Percentiles rank a stretch among this genome's conserved stretches.
These are phyloP conservation scores for Leptinotarsa tumamoca DNA, from an alignment of 2,888 invertebrate species.

Conservation along the genomic window DNA sequence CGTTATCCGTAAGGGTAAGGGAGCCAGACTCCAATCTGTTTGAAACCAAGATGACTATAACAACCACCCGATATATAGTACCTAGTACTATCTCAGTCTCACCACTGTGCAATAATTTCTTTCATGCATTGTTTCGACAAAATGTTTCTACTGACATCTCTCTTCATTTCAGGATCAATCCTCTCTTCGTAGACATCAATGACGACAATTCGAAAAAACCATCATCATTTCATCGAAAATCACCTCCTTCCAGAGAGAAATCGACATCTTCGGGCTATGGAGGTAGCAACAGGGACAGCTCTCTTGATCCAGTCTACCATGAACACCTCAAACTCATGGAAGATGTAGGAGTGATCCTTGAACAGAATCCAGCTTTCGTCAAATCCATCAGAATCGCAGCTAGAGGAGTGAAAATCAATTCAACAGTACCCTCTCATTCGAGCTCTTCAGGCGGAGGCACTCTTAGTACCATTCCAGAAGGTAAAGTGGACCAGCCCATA, in stretches of 20 bases:
- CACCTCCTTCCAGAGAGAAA: slow-evolving; percentile 48
- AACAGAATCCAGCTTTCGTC: slow-evolving; percentile 64
- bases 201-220: slow-evolving; percentile 27
- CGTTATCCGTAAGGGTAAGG: no score
- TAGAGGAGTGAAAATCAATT: slow-evolving; percentile 53
- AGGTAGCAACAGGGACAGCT: slow-evolving; percentile 59
- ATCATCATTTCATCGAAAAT: slow-evolving; percentile 35
- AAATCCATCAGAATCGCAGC: slow-evolving; percentile 59
- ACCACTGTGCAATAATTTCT: no score
- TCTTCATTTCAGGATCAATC: slow-evolving; percentile 61
- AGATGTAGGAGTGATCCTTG: slow-evolving; percentile 60
- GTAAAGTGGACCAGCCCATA: slow-evolving; percentile 64
- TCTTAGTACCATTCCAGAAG: slow-evolving; percentile 67
- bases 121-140: no score
- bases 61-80: no score
- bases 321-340: slow-evolving; percentile 59
- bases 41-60: no score
- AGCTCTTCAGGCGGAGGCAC: slow-evolving; percentile 59
- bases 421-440: slow-evolving; percentile 56
- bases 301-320: slow-evolving; percentile 53
- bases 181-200: slow-evolving; percentile 60
- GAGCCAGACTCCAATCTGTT: no score
- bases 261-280: slow-evolving; percentile 65
- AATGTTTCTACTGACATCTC: not conserved
- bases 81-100: no score